Evolutionary conservation across 2,113 vertebrate genomes (phyloP).

Genomic region (Oreochromis spilurus): DNA sequence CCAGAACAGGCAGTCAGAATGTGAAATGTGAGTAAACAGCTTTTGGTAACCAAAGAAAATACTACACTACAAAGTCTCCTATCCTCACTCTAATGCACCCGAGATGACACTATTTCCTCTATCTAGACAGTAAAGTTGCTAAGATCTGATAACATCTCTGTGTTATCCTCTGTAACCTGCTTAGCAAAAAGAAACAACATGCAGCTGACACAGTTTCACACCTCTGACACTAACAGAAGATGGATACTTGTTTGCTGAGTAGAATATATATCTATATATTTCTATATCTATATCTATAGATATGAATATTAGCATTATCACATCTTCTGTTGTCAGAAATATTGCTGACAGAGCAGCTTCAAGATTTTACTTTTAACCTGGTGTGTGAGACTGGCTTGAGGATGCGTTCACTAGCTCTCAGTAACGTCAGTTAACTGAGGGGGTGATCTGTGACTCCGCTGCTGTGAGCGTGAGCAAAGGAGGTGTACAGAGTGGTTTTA

Average conservation of each 20-base stretch:
- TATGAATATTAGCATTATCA: neutral
- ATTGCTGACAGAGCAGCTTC: neutral
- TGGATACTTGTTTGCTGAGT: neutral
- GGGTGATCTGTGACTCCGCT: neutral
- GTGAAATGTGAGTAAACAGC: neutral
- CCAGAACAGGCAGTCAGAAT: neutral
- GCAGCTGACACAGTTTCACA: neutral
- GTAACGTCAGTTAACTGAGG: neutral
- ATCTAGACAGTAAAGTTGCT: neutral
- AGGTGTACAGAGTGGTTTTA: neutral
- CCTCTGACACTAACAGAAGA: neutral
- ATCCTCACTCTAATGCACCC: neutral
- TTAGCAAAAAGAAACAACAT: neutral
- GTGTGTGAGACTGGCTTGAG: neutral
- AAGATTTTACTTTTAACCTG: neutral
- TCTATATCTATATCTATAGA: neutral
- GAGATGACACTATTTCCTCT: neutral
- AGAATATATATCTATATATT: neutral
- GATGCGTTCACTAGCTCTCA: neutral
- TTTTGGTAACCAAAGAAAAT: neutral
- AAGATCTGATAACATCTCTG: neutral
- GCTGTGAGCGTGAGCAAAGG: neutral
- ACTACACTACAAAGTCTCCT: neutral
- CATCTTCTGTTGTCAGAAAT: neutral
- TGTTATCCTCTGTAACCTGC: neutral